Conservation (phyloP, 2,113 vertebrate species). For the Tamias sibiricus region DNA sequence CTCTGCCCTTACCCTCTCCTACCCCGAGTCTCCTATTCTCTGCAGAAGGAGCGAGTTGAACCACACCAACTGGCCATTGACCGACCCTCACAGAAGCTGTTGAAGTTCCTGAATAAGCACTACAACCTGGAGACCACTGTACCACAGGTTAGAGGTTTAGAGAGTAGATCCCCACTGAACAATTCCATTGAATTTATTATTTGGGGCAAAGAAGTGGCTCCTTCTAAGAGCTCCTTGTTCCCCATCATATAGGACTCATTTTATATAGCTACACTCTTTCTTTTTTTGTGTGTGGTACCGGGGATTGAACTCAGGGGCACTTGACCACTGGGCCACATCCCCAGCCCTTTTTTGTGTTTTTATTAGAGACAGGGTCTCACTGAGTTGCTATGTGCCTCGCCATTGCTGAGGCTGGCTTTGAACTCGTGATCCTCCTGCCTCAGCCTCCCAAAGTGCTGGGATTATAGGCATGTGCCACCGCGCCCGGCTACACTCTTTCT, state of each 20-base stretch:
- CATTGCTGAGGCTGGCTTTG: too few species aligned
- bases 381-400: too few species aligned
- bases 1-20: neutral
- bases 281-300: too few species aligned
- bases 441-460: too few species aligned
- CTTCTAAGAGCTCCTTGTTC: neutral
- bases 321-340: too few species aligned
- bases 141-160: constrained; percentile 89
- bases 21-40: constrained; percentile 14
- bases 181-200: neutral
- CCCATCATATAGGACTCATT: neutral
- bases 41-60: constrained; percentile 90
- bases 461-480: too few species aligned
- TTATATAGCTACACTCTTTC: too few species aligned
- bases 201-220: neutral
- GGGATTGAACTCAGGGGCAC: too few species aligned
- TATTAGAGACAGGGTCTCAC: too few species aligned
- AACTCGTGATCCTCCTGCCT: too few species aligned
- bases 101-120: constrained; percentile 93
- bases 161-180: neutral
- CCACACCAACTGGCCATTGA: constrained; percentile 93
- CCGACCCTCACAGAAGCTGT: constrained; percentile 92
- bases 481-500: too few species aligned
- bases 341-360: too few species aligned
- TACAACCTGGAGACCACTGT: constrained; percentile 90